phyloP scores from a whole-genome alignment of 2,113 vertebrate species.

The Oreamnos americanus region DNA sequence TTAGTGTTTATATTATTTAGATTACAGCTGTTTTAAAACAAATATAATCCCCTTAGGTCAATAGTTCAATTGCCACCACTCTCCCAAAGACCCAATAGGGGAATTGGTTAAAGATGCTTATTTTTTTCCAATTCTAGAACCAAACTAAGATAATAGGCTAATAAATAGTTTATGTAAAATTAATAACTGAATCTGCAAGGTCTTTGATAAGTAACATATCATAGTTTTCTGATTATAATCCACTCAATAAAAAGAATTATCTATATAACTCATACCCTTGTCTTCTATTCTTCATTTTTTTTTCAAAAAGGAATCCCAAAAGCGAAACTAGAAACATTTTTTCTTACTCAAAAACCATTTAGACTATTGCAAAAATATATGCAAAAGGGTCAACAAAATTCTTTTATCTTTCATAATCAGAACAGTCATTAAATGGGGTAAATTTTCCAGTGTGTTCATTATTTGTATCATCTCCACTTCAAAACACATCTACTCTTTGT shows the following conservation, averaged over 20 bases:
- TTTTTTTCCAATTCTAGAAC: conserved; percentile 44
- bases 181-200: conserved; percentile 29
- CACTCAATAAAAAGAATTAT: conserved; percentile 38
- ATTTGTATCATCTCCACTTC: conserved; percentile 30
- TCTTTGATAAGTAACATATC: conserved; percentile 45
- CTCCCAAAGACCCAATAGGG: background rate
- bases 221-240: conserved; percentile 50
- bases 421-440: background rate
- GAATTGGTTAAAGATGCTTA: background rate
- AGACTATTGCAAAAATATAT: background rate
- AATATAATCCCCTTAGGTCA: background rate
- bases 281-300: conserved; percentile 5
- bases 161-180: conserved; percentile 52
- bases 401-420: conserved; percentile 15
- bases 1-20: background rate
- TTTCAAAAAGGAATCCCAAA: background rate
- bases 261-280: background rate
- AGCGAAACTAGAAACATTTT: background rate
- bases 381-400: background rate
- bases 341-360: background rate
- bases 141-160: conserved; percentile 49
- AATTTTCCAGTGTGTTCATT: background rate
- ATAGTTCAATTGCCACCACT: background rate
- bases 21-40: conserved; percentile 34
- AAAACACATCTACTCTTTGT: background rate